phyloP scores from a whole-genome alignment of 2,888 invertebrate species.

The Drosophila villosipedis region DNA sequence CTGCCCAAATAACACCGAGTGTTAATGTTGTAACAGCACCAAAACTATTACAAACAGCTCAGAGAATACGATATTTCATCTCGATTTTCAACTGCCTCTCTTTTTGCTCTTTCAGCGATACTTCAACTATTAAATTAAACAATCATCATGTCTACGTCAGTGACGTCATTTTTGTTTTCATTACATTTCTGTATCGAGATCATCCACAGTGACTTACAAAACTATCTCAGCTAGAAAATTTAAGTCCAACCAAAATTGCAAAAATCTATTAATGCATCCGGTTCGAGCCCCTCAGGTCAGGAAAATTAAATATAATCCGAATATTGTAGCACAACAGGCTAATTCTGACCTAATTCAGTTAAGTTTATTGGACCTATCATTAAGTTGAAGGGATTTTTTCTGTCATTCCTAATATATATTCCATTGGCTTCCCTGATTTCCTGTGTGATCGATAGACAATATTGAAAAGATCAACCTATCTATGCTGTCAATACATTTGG shows the following conservation, averaged over 20 bases:
- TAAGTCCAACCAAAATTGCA: neutral
- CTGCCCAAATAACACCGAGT: slow-evolving; percentile 1
- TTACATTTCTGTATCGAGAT: neutral
- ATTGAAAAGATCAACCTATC: neutral
- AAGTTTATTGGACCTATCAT: neutral
- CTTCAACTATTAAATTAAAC: neutral
- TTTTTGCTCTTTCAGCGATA: neutral
- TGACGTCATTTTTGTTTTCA: neutral
- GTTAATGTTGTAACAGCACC: slow-evolving; percentile 16
- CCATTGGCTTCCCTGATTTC: neutral
- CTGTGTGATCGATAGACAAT: neutral
- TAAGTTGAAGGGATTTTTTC: neutral
- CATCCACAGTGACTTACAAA: neutral
- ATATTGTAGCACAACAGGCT: neutral
- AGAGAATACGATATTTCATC: neutral
- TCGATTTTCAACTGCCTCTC: neutral
- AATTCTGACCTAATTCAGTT: neutral
- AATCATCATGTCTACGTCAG: neutral
- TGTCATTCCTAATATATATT: neutral
- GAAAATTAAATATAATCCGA: neutral
- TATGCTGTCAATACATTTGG: neutral
- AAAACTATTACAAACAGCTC: neutral
- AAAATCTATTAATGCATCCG: neutral
- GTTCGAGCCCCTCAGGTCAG: neutral
- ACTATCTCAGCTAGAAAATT: neutral